Evolutionary conservation across 2,113 vertebrate species (phyloP).

Genomic region (Hypanus sabinus): DNA sequence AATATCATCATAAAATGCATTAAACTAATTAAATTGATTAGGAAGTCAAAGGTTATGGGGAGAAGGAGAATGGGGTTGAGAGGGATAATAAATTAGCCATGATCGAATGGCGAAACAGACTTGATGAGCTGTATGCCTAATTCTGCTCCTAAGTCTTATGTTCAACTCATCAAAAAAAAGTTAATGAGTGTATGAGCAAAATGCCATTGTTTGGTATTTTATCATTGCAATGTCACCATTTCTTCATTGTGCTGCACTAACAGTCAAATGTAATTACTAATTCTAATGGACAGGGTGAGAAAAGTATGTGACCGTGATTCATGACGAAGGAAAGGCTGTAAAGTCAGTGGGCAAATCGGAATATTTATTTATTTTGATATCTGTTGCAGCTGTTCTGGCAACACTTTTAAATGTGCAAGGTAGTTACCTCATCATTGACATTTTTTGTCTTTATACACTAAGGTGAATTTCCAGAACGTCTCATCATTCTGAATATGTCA

Average conservation of each 20-base stretch:
- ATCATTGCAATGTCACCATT: no score
- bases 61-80: no score
- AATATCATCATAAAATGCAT: background rate
- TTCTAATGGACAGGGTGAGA: background rate
- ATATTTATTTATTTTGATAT: background rate
- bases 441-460: background rate
- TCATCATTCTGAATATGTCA: constrained; percentile 22
- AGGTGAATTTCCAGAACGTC: constrained; percentile 24
- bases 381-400: background rate
- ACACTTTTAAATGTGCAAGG: background rate
- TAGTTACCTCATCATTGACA: background rate
- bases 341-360: background rate
- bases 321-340: background rate
- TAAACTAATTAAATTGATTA: background rate
- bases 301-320: constrained; percentile 6
- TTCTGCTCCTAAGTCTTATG: no score
- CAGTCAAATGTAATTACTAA: no score
- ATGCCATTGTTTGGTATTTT: no score
- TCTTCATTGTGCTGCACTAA: no score
- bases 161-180: no score
- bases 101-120: no score
- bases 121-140: no score
- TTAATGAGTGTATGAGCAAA: no score
- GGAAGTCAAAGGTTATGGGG: no score
- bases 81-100: no score